Evolutionary conservation across 2,113 vertebrate genomes (phyloP), one percentile per base, ranked within the genome.

Genomic region (Craseonycteris thonglongyai): DNA sequence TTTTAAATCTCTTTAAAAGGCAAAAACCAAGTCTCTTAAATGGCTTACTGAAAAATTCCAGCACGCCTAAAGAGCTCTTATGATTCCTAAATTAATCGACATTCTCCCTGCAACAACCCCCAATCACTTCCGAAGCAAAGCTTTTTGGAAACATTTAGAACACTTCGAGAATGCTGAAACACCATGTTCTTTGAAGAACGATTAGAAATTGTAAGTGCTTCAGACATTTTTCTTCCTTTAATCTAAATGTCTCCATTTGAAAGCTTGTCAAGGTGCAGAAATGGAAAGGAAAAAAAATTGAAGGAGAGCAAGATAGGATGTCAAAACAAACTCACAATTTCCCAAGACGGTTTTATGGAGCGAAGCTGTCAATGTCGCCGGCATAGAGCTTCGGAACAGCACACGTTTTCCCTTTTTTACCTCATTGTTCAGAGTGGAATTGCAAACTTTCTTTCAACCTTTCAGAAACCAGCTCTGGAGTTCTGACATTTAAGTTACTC

Each of bases 141-240:
- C 93, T 95, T 94, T 96, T 96, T 42, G 96, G 95, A 80, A 96
- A 94, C 56, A 82, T 97, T 97, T 97, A 97, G 97, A 95, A 96
- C 92, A 85, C 58, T 92, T 89, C 54, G 58, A 13, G 89, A 86
- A 90, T 93, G 85, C 81, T 97, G 88, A 97, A 97, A 98, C 93
- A 91, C 95, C 33, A 19, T 85, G 59, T 79, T 96, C 65, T 95
- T 95, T 97, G 95, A 92, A 94, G 59, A 97, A 92, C 83, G 94
- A 96, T 96, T 96, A 95, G 84, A 49, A 94, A 87, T 87, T 95
- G 22, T 95, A 92, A 97, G 91, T 94, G 74, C 76, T 96, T 88
- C 84, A 92, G 63, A 75, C 85, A 24, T 71, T 93, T 96, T 95
- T 65, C 18, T 21, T 33, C 54, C 93, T 94, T 90, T 58, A 90